phyloP scores from a whole-genome alignment of 2,888 invertebrate species.

The Rhamnusium bicolor region DNA sequence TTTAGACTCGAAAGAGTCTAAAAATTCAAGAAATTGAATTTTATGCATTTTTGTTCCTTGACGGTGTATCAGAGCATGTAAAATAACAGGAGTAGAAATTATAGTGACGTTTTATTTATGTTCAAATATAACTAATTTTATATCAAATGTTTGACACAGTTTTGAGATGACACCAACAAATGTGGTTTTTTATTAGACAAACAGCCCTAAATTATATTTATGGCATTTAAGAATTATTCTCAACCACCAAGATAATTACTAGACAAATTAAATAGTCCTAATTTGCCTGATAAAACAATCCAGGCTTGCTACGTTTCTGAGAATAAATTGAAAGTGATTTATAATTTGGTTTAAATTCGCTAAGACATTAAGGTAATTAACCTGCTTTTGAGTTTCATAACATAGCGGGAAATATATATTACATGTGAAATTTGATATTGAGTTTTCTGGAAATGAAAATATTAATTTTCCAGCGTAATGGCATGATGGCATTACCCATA shows the following conservation, averaged over 20 bases:
- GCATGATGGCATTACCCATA: conserved; percentile 51
- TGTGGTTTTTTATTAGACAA: neutral
- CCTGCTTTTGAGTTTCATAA: conserved; percentile 28
- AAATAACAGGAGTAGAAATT: too few relatives aligned
- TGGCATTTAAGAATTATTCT: neutral
- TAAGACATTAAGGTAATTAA: conserved; percentile 48
- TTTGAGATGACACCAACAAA: neutral
- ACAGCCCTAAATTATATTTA: neutral
- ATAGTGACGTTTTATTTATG: too few relatives aligned
- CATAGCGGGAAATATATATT: conserved; percentile 43
- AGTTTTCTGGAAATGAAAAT: conserved; percentile 50
- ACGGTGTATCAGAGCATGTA: too few relatives aligned
- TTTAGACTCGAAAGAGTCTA: too few relatives aligned
- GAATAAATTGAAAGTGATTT: conserved; percentile 48
- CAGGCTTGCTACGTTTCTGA: conserved; percentile 8
- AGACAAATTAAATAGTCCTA: conserved; percentile 16
- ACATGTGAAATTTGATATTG: conserved; percentile 51
- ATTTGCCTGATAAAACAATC: conserved; percentile 19
- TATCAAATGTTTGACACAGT: neutral
- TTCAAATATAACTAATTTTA: too few relatives aligned
- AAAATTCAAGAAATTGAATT: too few relatives aligned
- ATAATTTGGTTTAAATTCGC: conserved; percentile 53
- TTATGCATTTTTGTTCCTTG: too few relatives aligned
- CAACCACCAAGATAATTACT: neutral
- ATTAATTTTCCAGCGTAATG: conserved; percentile 57